phyloP scores from a whole-genome alignment of 2,888 invertebrate species.

The Drymonia ruficornis region DNA sequence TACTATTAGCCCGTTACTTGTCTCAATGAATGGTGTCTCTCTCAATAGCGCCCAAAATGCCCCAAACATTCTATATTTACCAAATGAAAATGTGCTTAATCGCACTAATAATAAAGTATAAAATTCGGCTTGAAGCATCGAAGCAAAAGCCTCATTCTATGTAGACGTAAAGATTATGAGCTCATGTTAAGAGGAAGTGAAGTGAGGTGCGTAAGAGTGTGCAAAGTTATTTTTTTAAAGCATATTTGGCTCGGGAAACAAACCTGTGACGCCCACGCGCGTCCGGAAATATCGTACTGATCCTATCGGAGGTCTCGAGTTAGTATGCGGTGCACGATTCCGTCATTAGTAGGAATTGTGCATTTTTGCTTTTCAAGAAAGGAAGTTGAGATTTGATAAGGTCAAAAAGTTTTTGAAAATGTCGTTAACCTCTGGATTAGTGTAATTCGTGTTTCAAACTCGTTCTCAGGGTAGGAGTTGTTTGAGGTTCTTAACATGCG shows the following conservation, averaged over 20 bases:
- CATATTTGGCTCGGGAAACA: constrained; percentile 57
- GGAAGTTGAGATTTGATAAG: constrained; percentile 66
- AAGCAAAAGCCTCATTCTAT: constrained; percentile 43
- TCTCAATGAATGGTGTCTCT: constrained; percentile 80
- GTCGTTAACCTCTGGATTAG: constrained; percentile 48
- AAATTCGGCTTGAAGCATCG: constrained; percentile 21
- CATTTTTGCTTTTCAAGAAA: constrained; percentile 68
- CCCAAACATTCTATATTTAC: constrained; percentile 48
- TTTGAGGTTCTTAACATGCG: constrained; percentile 10
- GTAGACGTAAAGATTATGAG: constrained; percentile 57
- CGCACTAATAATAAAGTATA: constrained; percentile 43
- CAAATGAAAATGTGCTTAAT: constrained; percentile 50
- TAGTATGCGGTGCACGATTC: constrained; percentile 73
- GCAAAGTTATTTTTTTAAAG: constrained; percentile 62
- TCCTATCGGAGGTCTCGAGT: constrained; percentile 65
- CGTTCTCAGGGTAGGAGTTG: constrained; percentile 9
- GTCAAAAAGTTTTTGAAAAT: constrained; percentile 45
- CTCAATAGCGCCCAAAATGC: constrained; percentile 61
- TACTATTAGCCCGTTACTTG: constrained; percentile 82
- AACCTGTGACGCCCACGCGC: constrained; percentile 68
- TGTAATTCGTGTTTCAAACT: constrained; percentile 19
- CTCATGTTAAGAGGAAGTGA: constrained; percentile 58
- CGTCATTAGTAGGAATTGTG: constrained; percentile 76
- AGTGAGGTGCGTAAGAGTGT: constrained; percentile 66
- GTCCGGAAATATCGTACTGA: constrained; percentile 76